Evolutionary conservation across 2,113 vertebrate genomes (phyloP).

Genomic region (Tragelaphus scriptus): DNA sequence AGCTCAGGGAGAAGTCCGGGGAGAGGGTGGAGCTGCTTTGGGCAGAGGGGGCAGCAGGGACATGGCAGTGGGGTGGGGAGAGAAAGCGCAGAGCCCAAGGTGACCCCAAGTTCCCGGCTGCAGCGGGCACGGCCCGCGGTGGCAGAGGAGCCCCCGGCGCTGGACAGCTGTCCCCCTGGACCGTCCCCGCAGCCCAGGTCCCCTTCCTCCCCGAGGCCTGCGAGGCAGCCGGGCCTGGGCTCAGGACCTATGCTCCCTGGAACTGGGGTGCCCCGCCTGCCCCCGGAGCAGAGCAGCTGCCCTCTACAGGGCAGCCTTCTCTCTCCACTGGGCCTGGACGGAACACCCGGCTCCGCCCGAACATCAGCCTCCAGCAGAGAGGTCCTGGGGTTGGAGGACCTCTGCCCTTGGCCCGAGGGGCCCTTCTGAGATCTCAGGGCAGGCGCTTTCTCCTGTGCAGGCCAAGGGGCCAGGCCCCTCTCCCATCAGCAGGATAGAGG

Average conservation of each 20-base stretch:
- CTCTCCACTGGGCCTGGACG: not conserved
- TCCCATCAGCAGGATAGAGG: not conserved
- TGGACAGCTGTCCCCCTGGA: not conserved
- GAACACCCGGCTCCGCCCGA: not conserved
- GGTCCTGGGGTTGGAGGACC: not conserved
- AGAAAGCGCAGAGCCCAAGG: not conserved
- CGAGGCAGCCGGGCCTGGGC: not conserved
- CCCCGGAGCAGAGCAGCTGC: not conserved
- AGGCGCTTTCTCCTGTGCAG: not conserved
- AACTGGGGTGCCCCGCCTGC: not conserved
- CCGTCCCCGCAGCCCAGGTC: not conserved
- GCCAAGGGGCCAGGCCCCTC: not conserved
- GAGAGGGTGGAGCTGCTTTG: not conserved
- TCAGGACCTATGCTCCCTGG: not conserved
- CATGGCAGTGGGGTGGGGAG: not conserved
- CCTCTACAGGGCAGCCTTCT: not conserved
- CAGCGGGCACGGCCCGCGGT: not conserved
- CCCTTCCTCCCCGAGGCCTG: not conserved
- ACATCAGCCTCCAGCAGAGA: not conserved
- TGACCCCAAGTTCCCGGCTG: not conserved
- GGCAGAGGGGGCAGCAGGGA: fast-evolving
- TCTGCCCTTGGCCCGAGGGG: not conserved
- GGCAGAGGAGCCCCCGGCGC: not conserved
- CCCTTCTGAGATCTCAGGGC: not conserved
- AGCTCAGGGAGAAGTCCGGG: not conserved